Evolutionary conservation across 2,888 invertebrate genomes (phyloP), one percentile per base, ranked within the genome.

Genomic region (Tanypteryx hageni): DNA sequence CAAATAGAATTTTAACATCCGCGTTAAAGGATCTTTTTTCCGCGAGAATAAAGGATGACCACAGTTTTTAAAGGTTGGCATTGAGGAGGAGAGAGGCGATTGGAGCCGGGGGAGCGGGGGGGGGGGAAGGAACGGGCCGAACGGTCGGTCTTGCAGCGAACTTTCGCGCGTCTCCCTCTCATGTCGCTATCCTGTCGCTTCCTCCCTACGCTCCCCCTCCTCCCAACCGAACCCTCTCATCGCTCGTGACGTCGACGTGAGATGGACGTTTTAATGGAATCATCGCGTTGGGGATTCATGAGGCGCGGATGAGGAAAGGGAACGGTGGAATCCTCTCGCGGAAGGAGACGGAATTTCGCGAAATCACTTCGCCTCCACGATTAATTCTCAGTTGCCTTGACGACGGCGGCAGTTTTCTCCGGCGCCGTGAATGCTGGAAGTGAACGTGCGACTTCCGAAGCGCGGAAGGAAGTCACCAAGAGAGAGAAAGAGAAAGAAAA

Each of bases 261-360:
- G 44, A 5, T 5, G 1, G 44, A 44, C 56, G 44, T 83, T 82
- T 13, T 82, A 83, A 83, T 83, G 56, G 57, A 83, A 57, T 83
- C 83, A n/a, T 57, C 18, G 57, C 83, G 83, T 83, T 83, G 83
- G 57, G 10, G 18, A 83, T 83, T 83, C 83, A 83, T 83, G 83
- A 83, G 83, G 18, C 83, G 44, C 44, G 44, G 44, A 44, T 3
- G 44, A 44, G 44, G 44, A 44, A 44, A 44, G 44, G 44, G 44
- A 44, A 44, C 44, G 44, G 44, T 44, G 44, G 44, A 44, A 44
- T 44, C 44, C 44, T 44, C 44, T 44, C 44, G 44, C 44, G 44
- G 44, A 44, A 44, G 44, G 44, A 44, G 44, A 44, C 44, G 44
- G 44, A 44, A 44, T 44, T 44, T 44, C 44, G 44, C 44, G 44